These are phyloP conservation scores for Limnephilus marmoratus DNA, from an alignment of 2,888 invertebrate species.

Conservation along the genomic window DNA sequence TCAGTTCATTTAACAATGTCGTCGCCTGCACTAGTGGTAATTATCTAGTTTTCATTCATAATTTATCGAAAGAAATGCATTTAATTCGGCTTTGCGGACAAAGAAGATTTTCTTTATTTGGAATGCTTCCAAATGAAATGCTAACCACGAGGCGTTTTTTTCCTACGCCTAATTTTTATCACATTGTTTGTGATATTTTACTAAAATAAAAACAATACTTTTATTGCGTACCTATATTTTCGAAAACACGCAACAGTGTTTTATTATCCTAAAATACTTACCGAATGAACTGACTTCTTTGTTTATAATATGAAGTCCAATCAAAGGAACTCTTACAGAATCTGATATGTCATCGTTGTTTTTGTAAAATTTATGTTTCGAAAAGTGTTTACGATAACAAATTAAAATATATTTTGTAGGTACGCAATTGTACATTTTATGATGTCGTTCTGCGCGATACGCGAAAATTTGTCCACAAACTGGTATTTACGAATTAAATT, in stretches of 20 bases:
- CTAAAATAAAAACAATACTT: not conserved
- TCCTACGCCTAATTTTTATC: not conserved
- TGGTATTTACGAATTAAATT: not conserved
- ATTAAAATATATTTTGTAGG: not conserved
- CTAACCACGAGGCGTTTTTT: not conserved
- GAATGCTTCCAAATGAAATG: constrained; percentile 10
- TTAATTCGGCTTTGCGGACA: constrained; percentile 13
- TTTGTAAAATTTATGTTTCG: not conserved
- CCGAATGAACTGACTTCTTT: not conserved
- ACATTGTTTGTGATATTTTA: not conserved
- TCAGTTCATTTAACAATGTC: constrained; percentile 17
- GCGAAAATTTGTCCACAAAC: not conserved
- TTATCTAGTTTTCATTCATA: constrained; percentile 27
- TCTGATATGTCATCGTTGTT: not conserved
- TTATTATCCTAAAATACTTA: not conserved
- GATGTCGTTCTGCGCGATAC: not conserved
- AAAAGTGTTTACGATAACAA: not conserved
- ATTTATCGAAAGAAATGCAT: not conserved
- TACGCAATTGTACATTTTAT: not conserved
- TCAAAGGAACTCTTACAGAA: not conserved
- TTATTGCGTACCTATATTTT: not conserved
- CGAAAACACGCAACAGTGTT: not conserved
- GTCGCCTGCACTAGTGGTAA: constrained; percentile 32
- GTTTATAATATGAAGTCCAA: not conserved
- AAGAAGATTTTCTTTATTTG: constrained; percentile 20